phyloP scores from a whole-genome alignment of 2,797 vertebrate genomes.

The Clarias laeviceps region DNA sequence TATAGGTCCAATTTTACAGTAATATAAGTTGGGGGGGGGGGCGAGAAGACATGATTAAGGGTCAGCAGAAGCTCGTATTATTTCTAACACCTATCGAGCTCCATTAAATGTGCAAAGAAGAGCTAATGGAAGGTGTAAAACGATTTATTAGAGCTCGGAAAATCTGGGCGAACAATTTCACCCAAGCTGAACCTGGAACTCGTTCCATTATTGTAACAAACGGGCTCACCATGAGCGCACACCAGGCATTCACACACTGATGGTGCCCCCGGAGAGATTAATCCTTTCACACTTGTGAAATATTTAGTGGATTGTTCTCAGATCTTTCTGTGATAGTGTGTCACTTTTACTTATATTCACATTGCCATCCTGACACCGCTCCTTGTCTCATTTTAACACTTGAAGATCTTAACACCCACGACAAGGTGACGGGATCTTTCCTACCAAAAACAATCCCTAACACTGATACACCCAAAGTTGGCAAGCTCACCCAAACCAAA shows the following conservation, averaged over 20 bases:
- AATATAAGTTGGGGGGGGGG: background rate
- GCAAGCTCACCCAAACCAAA: background rate
- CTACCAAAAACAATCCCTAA: background rate
- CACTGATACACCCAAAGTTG: background rate
- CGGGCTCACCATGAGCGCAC: slow-evolving; percentile 46
- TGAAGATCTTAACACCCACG: background rate
- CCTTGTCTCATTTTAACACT: slow-evolving; percentile 34
- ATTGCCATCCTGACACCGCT: slow-evolving; percentile 21
- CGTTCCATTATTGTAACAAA: slow-evolving; percentile 41
- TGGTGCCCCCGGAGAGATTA: slow-evolving; percentile 66
- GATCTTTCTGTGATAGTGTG: slow-evolving; percentile 33
- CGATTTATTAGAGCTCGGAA: slow-evolving; percentile 16
- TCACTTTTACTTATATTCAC: slow-evolving; percentile 45
- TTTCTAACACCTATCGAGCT: slow-evolving; percentile 29
- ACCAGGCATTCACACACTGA: slow-evolving; percentile 45
- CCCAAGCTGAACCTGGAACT: slow-evolving; percentile 33
- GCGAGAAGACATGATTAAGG: slow-evolving; percentile 14
- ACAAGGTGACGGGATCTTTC: background rate
- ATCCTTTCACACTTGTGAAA: slow-evolving; percentile 55
- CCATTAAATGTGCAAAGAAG: slow-evolving; percentile 19
- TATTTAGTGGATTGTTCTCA: slow-evolving; percentile 39
- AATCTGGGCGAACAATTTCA: slow-evolving; percentile 28
- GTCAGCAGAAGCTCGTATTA: background rate
- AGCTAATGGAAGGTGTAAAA: slow-evolving; percentile 25
- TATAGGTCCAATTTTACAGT: slow-evolving; percentile 13